Conservation (phyloP, 1,140 invertebrate genomes). For the Branchinecta lynchi region DNA sequence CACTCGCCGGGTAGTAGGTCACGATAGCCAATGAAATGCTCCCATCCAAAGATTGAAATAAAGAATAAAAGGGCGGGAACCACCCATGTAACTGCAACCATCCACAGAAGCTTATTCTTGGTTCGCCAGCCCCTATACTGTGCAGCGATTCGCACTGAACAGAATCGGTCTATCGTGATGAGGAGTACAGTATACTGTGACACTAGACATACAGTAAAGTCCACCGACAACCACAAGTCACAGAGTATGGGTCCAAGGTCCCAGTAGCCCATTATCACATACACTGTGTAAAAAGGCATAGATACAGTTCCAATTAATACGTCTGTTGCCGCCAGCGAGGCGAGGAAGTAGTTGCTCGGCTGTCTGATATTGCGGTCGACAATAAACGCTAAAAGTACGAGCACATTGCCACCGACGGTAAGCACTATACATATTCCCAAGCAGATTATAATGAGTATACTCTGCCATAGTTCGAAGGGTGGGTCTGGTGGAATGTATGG, state of each 20-base stretch:
- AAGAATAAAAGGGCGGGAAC: constrained; percentile 93
- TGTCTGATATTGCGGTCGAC: constrained; percentile 93
- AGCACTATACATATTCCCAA: constrained; percentile 74
- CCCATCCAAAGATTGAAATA: constrained; percentile 97
- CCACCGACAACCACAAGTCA: constrained; percentile 92
- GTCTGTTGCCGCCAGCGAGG: constrained; percentile 92
- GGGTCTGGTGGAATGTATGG: constrained; percentile 38
- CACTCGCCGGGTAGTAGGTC: constrained; percentile 76
- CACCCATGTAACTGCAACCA: constrained; percentile 94
- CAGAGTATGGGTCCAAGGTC: constrained; percentile 88
- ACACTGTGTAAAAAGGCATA: constrained; percentile 92
- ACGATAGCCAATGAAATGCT: constrained; percentile 83
- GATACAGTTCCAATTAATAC: constrained; percentile 89
- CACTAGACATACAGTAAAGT: constrained; percentile 96
- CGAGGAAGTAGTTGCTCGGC: constrained; percentile 98
- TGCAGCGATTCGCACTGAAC: constrained; percentile 96
- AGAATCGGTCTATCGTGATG: constrained; percentile 97
- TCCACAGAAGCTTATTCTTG: constrained; percentile 74
- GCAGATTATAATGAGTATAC: constrained; percentile 75
- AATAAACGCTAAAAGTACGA: constrained; percentile 90
- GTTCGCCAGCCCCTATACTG: constrained; percentile 95
- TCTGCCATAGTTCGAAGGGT: constrained; percentile 78
- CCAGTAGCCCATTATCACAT: constrained; percentile 92
- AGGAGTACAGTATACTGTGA: constrained; percentile 98
- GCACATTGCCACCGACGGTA: constrained; percentile 86